Percentiles rank a stretch among this genome's conserved stretches.
phyloP scores from a whole-genome alignment of 2,888 invertebrate species.

The Macaria notata region DNA sequence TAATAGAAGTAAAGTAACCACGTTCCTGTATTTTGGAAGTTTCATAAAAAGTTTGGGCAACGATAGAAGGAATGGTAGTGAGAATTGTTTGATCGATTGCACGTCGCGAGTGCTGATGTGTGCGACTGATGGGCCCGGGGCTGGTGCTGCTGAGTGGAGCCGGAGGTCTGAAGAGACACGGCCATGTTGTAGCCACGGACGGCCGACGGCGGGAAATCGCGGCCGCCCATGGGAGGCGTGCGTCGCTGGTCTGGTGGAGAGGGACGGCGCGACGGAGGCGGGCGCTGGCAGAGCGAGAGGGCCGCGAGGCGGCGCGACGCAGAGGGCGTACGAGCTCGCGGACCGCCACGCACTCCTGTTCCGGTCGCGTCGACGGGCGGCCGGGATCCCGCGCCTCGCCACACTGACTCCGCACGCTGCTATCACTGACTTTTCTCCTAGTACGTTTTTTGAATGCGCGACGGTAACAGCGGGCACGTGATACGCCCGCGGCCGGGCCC shows the following conservation, averaged over 20 bases:
- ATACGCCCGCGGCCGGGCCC: conserved; percentile 73
- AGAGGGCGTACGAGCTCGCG: conserved; percentile 79
- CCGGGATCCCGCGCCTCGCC: conserved; percentile 77
- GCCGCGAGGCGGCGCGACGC: conserved; percentile 82
- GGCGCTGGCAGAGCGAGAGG: conserved; percentile 59
- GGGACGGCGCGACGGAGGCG: conserved; percentile 52
- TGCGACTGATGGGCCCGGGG: conserved; percentile 38
- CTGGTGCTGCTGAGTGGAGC: conserved; percentile 51
- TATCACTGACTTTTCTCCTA: conserved; percentile 68
- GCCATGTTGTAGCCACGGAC: conserved; percentile 73
- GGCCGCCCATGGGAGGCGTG: conserved; percentile 81
- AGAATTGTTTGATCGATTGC: too few relatives aligned
- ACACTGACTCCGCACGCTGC: conserved; percentile 68
- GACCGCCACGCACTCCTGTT: conserved; percentile 78
- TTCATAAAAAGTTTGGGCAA: too few relatives aligned
- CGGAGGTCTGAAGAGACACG: conserved; percentile 61
- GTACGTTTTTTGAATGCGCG: conserved; percentile 76
- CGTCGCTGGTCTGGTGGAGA: conserved; percentile 61
- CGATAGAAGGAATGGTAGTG: too few relatives aligned
- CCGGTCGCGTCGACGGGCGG: conserved; percentile 81
- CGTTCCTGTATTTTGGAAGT: too few relatives aligned
- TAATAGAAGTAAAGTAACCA: too few relatives aligned
- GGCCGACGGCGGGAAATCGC: conserved; percentile 75
- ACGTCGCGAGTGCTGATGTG: background rate
- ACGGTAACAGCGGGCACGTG: conserved; percentile 76